Evolutionary conservation across 2,888 invertebrate species (phyloP), one percentile per base, ranked within the genome.

Genomic region (Orthosia gothica): DNA sequence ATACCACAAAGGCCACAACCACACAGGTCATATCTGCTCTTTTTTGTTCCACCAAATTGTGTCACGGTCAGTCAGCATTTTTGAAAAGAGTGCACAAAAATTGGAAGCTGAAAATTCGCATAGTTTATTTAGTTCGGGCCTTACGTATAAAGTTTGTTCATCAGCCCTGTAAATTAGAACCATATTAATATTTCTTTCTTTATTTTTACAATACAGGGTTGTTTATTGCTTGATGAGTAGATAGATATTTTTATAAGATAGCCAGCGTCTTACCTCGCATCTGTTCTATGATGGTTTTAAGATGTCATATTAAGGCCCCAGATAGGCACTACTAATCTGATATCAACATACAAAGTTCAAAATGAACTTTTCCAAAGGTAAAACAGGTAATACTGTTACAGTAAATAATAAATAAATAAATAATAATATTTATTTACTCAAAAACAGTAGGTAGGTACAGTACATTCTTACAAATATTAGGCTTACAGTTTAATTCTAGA

Each of bases 21-120:
- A 40, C 62, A 63, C 32, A 26, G n/a, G 47, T 18, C 7, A 16
- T 20, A 40, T 76, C 65, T 23, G 47, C 50, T 61, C n/a, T 62
- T 76, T 66, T 79, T 82, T 66, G 20, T 32, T 5, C 12, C 16
- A 26, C 12, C 13, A 26, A 45, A 65, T 69, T 62, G 65, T 76
- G 70, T 58, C 54, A 76, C 13, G 61, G 58, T 13, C 32, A 50
- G 62, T 63, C 62, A 70, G 61, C 65, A 18, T 62, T 62, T 81
- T 76, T 65, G 26, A 49, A 62, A 61, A 69, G 23, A 52, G 3
- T 74, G 58, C 47, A 65, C 64, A 26, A 65, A 81, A 81, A 69
- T 57, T 55, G 3, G 9, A 40, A 40, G 23, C n/a, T 47, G 23
- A 12, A 57, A 59, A 57, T 66, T 65, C 5, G 52, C 54, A 57